Conservation (phyloP, 2,888 invertebrate genomes). For the Cetonia aurata region DNA sequence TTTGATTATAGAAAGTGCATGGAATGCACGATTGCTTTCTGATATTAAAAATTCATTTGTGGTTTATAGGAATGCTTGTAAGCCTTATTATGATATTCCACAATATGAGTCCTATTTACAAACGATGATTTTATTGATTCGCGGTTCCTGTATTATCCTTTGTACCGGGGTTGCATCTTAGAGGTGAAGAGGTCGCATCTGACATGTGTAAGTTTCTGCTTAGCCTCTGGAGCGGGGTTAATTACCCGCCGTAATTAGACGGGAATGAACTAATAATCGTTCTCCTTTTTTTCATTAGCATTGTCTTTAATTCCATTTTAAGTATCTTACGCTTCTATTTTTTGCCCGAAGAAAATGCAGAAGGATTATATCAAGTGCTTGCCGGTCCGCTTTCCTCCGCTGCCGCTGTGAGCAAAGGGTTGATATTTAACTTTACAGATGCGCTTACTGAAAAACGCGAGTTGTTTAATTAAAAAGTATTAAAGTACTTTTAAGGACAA, state of each 20-base stretch:
- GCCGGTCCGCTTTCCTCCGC: slow-evolving; percentile 29
- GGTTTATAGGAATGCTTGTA: too few relatives aligned
- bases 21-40: too few relatives aligned
- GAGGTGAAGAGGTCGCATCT: slow-evolving; percentile 9
- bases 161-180: slow-evolving; percentile 18
- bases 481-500: slow-evolving; percentile 44
- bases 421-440: slow-evolving; percentile 49
- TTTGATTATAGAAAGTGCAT: too few relatives aligned
- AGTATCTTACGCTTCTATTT: slow-evolving; percentile 54
- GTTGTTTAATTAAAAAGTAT: slow-evolving; percentile 50
- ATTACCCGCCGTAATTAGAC: slow-evolving; percentile 53
- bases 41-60: too few relatives aligned
- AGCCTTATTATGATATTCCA: too few relatives aligned
- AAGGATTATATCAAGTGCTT: slow-evolving; percentile 51
- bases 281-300: slow-evolving; percentile 53
- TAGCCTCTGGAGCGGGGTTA: slow-evolving; percentile 51
- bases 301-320: slow-evolving; percentile 55
- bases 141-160: not conserved
- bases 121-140: slow-evolving; percentile 1
- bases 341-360: slow-evolving; percentile 52
- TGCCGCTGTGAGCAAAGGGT: slow-evolving; percentile 45
- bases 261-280: slow-evolving; percentile 54
- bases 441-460: slow-evolving; percentile 46
- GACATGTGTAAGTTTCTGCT: slow-evolving; percentile 52
- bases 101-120: not conserved